Evolutionary conservation across 2,797 vertebrate species (phyloP).

Genomic region (Xiphophorus birchmanni): DNA sequence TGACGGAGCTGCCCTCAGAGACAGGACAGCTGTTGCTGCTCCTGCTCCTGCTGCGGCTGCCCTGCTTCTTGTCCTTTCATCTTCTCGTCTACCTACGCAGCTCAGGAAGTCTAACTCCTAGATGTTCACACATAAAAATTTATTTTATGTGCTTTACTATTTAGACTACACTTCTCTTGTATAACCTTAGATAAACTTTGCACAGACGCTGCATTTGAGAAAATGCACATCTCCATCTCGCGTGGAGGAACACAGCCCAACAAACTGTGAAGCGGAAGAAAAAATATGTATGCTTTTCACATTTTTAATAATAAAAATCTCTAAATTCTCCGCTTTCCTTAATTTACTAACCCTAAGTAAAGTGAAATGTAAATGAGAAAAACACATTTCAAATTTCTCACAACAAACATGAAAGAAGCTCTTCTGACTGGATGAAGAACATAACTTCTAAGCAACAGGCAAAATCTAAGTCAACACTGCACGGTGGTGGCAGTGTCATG

Average conservation of each 20-base stretch:
- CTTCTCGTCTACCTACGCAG: conserved; percentile 18
- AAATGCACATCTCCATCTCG: conserved; percentile 23
- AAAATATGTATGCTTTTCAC: not conserved
- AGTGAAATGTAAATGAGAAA: not conserved
- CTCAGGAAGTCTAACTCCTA: conserved; percentile 22
- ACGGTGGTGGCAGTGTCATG: not conserved
- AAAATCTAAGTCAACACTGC: not conserved
- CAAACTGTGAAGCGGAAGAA: not conserved
- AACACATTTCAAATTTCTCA: not conserved
- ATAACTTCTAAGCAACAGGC: not conserved
- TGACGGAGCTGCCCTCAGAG: conserved; percentile 41
- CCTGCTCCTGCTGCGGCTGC: conserved; percentile 24
- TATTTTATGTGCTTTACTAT: conserved; percentile 36
- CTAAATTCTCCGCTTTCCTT: not conserved
- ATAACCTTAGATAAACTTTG: conserved; percentile 25
- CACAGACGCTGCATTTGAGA: conserved; percentile 29
- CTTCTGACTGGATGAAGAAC: not conserved
- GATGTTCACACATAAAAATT: conserved; percentile 9
- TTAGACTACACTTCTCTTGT: conserved; percentile 43
- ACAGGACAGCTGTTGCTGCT: conserved; percentile 58
- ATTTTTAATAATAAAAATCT: not conserved
- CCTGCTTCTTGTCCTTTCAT: conserved; percentile 37
- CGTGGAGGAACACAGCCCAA: not conserved
- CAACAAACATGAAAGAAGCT: not conserved
- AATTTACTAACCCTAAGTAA: not conserved